phyloP scores from a whole-genome alignment of 1,140 invertebrate genomes.

The Macrobrachium nipponense region DNA sequence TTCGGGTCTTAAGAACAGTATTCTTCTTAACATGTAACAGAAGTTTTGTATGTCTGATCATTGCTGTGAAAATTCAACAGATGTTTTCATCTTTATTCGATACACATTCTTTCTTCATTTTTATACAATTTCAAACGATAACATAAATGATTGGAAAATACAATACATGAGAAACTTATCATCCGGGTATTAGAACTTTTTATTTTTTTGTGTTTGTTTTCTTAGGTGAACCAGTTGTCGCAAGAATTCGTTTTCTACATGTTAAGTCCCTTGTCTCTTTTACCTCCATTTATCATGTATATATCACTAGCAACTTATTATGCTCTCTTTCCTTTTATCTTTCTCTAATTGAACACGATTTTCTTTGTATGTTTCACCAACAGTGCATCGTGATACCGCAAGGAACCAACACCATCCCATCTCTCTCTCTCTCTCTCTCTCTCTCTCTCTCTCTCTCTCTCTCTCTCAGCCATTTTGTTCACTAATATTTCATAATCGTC shows the following conservation, averaged over 20 bases:
- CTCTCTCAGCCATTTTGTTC: neutral
- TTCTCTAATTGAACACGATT: neutral
- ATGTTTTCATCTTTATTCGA: no score
- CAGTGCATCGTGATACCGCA: neutral
- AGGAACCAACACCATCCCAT: neutral
- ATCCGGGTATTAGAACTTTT: no score
- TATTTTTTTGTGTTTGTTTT: neutral
- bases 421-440: slow-evolving; percentile 13
- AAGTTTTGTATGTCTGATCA: no score
- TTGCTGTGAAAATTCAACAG: no score
- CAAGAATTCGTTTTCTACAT: neutral
- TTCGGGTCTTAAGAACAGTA: no score
- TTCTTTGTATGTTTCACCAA: neutral
- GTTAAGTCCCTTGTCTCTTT: neutral
- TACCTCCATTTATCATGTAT: neutral
- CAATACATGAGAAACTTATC: no score
- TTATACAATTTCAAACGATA: no score
- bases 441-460: slow-evolving; percentile 2
- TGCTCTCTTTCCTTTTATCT: slow-evolving; percentile 16
- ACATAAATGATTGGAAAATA: no score
- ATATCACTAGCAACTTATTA: neutral
- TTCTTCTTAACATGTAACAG: no score
- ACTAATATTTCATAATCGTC: neutral
- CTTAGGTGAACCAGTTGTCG: neutral
- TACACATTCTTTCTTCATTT: no score